Evolutionary conservation across 2,113 vertebrate genomes (phyloP).

Genomic region (Caranx ignobilis): DNA sequence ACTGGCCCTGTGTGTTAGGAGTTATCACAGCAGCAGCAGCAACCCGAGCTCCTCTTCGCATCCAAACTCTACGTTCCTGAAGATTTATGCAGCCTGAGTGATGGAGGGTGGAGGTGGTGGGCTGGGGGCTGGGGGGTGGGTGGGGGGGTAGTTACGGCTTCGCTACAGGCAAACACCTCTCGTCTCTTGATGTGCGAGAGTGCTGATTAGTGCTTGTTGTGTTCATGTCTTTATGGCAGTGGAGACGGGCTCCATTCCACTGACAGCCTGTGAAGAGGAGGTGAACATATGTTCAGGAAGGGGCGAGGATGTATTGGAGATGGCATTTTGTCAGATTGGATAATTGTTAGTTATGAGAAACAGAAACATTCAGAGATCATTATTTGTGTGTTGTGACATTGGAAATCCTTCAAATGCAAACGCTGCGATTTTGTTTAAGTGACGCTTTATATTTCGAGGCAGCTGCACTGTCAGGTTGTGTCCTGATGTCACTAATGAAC

Average conservation of each 20-base stretch:
- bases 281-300: constrained; percentile 48
- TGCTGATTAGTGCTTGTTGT: constrained; percentile 59
- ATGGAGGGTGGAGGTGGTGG: constrained; percentile 28
- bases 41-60: constrained; percentile 23
- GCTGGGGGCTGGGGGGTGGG: constrained; percentile 40
- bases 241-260: constrained; percentile 13
- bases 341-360: constrained; percentile 51
- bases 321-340: constrained; percentile 24
- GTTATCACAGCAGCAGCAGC: constrained; percentile 50
- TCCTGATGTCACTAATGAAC: constrained; percentile 40
- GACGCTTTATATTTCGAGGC: constrained; percentile 32
- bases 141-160: constrained; percentile 52
- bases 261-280: constrained; percentile 34
- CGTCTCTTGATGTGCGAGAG: constrained; percentile 57
- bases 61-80: constrained; percentile 35
- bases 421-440: constrained; percentile 46
- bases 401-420: constrained; percentile 33
- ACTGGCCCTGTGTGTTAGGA: constrained; percentile 45
- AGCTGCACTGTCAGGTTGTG: constrained; percentile 38
- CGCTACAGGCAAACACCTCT: constrained; percentile 45
- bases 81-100: constrained; percentile 42
- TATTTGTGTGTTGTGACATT: constrained; percentile 29
- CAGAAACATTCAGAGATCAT: constrained; percentile 32
- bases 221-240: constrained; percentile 34
- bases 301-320: background rate